Evolutionary conservation across 2,888 invertebrate species (phyloP).

Genomic region (Nebria salina): DNA sequence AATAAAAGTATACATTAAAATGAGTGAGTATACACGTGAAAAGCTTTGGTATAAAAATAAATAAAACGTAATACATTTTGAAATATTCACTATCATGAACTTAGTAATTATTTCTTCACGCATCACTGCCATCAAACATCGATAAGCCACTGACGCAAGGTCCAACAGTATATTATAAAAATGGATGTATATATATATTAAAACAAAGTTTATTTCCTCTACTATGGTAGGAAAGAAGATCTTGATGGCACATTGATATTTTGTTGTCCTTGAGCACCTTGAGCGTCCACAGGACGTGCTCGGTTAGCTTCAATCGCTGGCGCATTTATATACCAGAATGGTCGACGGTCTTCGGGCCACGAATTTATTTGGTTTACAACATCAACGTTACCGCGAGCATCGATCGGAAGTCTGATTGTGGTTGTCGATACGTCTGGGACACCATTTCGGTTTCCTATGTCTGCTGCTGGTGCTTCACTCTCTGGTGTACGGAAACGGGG

Average conservation of each 20-base stretch:
- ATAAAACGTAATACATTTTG: neutral
- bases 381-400: slow-evolving; percentile 72
- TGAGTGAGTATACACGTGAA: neutral
- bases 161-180: neutral
- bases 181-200: neutral
- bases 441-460: slow-evolving; percentile 31
- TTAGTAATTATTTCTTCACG: neutral
- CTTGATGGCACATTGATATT: slow-evolving; percentile 15
- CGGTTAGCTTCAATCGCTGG: slow-evolving; percentile 68
- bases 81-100: neutral
- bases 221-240: slow-evolving; percentile 31
- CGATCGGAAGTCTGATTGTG: slow-evolving; percentile 67
- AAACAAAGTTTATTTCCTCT: slow-evolving; percentile 4
- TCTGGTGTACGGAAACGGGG: slow-evolving; percentile 57
- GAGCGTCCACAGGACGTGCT: slow-evolving; percentile 57
- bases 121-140: neutral
- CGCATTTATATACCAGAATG: slow-evolving; percentile 79
- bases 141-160: neutral
- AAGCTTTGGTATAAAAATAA: slow-evolving; percentile 16
- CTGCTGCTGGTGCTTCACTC: slow-evolving; percentile 46
- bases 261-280: slow-evolving; percentile 38
- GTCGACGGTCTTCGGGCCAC: slow-evolving; percentile 73
- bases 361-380: slow-evolving; percentile 71
- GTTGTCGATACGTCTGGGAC: slow-evolving; percentile 51
- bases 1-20: slow-evolving; percentile 3